A percentile compares a stretch with the other conserved stretches of the same genome.
phyloP scores from a whole-genome alignment of 64 coral and sea anemone species.

The Stichodactyla helianthus region DNA sequence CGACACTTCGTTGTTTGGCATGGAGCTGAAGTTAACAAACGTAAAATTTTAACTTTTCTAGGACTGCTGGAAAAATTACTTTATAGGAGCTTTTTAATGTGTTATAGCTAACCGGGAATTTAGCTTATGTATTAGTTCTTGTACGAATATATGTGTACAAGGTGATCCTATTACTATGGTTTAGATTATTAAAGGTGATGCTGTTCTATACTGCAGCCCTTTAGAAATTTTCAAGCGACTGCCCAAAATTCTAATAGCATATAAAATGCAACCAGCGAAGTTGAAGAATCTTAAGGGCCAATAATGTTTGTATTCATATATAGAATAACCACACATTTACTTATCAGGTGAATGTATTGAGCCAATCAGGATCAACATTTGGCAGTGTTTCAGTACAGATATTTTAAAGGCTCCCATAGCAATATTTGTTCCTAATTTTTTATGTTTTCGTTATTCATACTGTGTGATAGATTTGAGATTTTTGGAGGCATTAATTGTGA shows the following conservation, averaged over 20 bases:
- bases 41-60: background rate
- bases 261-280: background rate
- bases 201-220: background rate
- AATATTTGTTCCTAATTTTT: conserved; percentile 13
- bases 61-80: background rate
- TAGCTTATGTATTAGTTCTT: background rate
- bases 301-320: background rate
- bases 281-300: background rate
- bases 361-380: conserved; percentile 1
- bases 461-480: background rate
- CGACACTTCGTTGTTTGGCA: background rate
- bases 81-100: background rate
- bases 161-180: background rate
- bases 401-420: background rate
- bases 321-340: background rate
- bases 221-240: background rate
- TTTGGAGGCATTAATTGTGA: background rate
- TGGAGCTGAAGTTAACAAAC: background rate
- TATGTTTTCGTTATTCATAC: background rate
- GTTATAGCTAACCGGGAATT: background rate
- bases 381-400: background rate
- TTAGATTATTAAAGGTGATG: background rate
- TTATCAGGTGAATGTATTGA: conserved; percentile 1
- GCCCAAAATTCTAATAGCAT: background rate
- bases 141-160: background rate